Percentiles rank a stretch among this genome's conserved stretches.
Conservation (phyloP, 2,113 vertebrate genomes). For the Syngnathus scovelli region DNA sequence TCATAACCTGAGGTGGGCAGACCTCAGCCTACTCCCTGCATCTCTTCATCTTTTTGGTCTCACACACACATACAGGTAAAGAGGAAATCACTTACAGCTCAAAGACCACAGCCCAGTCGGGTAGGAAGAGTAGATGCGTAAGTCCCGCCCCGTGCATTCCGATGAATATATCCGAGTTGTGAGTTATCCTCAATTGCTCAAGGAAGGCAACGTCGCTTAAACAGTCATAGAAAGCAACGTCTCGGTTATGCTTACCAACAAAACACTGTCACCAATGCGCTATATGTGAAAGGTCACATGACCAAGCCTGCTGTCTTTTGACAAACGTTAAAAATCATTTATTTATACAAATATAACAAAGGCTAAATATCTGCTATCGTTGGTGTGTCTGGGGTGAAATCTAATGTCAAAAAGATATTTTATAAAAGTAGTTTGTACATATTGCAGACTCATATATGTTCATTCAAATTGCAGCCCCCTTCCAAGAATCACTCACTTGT, state of each 20-base stretch:
- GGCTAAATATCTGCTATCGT: too few species aligned
- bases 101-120: constrained; percentile 95
- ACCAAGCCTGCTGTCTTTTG: too few species aligned
- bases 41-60: background rate
- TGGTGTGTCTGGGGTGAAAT: too few species aligned
- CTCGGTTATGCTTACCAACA: constrained; percentile 16
- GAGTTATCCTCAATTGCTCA: constrained; percentile 85
- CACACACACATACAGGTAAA: background rate
- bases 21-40: background rate
- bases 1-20: too few species aligned
- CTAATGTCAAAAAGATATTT: too few species aligned
- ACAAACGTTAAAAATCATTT: too few species aligned
- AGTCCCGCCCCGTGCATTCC: constrained; percentile 96
- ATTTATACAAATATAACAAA: too few species aligned
- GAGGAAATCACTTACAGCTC: constrained; percentile 82
- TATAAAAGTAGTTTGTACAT: too few species aligned
- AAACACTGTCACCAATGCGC: constrained; percentile 4
- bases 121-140: constrained; percentile 93
- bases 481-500: constrained; percentile 76
- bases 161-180: constrained; percentile 97
- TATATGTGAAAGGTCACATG: too few species aligned
- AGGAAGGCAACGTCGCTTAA: constrained; percentile 85
- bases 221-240: constrained; percentile 30
- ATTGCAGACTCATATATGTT: background rate
- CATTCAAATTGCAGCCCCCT: background rate